Conservation (phyloP, 2,797 vertebrate genomes). For the Sternarchorhynchus goeldii region DNA sequence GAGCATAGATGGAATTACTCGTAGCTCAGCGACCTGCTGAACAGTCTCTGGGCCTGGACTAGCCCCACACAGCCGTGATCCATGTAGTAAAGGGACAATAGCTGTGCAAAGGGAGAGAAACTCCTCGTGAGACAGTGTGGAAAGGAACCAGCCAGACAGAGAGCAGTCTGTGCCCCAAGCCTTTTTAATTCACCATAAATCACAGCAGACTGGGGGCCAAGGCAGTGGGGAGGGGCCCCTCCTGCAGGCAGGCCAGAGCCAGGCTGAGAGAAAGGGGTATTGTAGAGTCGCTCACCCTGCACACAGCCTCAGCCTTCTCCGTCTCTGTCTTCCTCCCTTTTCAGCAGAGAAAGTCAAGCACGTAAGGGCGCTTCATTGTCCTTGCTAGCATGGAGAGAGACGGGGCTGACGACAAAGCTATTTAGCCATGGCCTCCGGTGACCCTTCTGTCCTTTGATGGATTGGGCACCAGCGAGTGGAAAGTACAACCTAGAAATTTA, state of each 20-base stretch:
- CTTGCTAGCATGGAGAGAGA: conserved; percentile 60
- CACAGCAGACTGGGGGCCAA: conserved; percentile 68
- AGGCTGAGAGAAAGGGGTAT: conserved; percentile 61
- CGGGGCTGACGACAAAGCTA: conserved; percentile 64
- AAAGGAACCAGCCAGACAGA: conserved; percentile 64
- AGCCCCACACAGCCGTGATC: conserved; percentile 66
- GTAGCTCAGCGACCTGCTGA: conserved; percentile 55
- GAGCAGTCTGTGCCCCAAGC: conserved; percentile 64
- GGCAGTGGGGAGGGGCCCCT: conserved; percentile 19
- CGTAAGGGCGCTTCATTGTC: conserved; percentile 68
- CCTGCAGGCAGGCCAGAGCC: conserved; percentile 58
- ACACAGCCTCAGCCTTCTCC: conserved; percentile 57
- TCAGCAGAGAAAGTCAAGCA: conserved; percentile 74
- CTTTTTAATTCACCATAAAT: conserved; percentile 77
- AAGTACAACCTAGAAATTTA: conserved; percentile 48
- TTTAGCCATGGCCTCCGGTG: conserved; percentile 61
- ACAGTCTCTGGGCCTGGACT: conserved; percentile 59
- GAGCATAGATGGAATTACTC: conserved; percentile 24
- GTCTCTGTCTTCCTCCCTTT: conserved; percentile 59
- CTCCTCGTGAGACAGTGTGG: conserved; percentile 67
- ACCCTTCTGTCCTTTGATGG: conserved; percentile 41
- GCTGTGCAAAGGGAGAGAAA: conserved; percentile 65
- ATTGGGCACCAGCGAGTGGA: not conserved
- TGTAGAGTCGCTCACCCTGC: conserved; percentile 68
- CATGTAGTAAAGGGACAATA: conserved; percentile 63